These are phyloP conservation scores for Luperina testacea DNA, from an alignment of 2,888 invertebrate species.

Conservation along the genomic window DNA sequence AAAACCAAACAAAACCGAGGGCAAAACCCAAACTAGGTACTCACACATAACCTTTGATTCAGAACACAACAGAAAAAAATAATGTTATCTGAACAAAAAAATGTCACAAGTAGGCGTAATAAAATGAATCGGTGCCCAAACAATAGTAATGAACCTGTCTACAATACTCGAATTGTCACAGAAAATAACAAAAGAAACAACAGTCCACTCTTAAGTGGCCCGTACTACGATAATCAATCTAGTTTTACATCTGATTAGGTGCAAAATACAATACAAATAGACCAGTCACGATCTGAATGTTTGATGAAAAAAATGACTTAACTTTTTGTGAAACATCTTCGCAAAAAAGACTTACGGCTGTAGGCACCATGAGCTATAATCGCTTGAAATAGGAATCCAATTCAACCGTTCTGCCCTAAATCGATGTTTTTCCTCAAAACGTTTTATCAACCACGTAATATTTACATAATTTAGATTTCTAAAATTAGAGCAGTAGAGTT, in stretches of 20 bases:
- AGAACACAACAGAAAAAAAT: conserved; percentile 36
- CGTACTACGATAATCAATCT: conserved; percentile 87
- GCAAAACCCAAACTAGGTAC: conserved; percentile 41
- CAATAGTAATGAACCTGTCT: conserved; percentile 70
- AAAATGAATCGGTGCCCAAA: conserved; percentile 67
- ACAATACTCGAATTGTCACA: conserved; percentile 79
- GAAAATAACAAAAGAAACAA: conserved; percentile 79
- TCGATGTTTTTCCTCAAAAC: conserved; percentile 66
- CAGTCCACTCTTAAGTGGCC: conserved; percentile 76
- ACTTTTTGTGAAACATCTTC: conserved; percentile 29
- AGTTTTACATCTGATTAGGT: conserved; percentile 89
- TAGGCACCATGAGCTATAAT: conserved; percentile 46
- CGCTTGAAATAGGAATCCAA: conserved; percentile 28
- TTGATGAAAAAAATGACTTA: conserved; percentile 59
- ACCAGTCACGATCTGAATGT: conserved; percentile 82
- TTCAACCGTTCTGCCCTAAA: conserved; percentile 56
- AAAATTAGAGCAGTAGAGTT: conserved; percentile 69
- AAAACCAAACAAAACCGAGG: conserved; percentile 27
- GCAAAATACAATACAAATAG: conserved; percentile 89
- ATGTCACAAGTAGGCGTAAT: conserved; percentile 68
- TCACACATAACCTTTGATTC: conserved; percentile 51
- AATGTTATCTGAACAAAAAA: conserved; percentile 47
- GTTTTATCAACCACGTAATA: conserved; percentile 63
- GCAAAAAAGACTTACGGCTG: conserved; percentile 55
- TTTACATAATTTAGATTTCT: conserved; percentile 71